Conservation (phyloP, 1,140 invertebrate genomes). For the Leptopilina boulardi region DNA sequence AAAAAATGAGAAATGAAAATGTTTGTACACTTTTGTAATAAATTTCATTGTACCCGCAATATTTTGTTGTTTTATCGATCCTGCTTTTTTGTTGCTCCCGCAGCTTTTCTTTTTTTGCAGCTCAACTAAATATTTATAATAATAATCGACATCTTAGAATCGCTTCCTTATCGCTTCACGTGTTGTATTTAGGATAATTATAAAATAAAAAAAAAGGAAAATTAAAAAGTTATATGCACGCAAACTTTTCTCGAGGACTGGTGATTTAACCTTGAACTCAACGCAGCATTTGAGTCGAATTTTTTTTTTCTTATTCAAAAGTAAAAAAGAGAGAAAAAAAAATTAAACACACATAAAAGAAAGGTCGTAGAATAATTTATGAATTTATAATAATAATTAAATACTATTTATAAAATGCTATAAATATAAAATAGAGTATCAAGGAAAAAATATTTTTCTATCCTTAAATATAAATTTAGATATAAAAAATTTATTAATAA, state of each 20-base stretch:
- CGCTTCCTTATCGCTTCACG: constrained; percentile 55
- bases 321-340: too few relatives aligned
- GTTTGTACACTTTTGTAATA: constrained; percentile 12
- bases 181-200: constrained; percentile 52
- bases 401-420: neutral
- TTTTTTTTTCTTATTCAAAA: too few relatives aligned
- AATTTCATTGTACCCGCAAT: constrained; percentile 32
- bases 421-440: too few relatives aligned
- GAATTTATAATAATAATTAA: neutral
- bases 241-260: constrained; percentile 52
- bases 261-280: constrained; percentile 32
- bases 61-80: constrained; percentile 38
- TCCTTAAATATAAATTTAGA: too few relatives aligned
- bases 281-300: neutral
- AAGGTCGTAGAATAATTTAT: neutral
- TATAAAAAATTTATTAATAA: too few relatives aligned
- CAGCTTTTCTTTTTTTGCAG: neutral
- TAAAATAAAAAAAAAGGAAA: constrained; percentile 33
- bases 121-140: constrained; percentile 32
- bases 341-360: too few relatives aligned
- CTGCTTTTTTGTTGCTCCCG: constrained; percentile 42
- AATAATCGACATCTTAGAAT: constrained; percentile 33
- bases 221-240: constrained; percentile 50
- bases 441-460: too few relatives aligned
- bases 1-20: neutral